Percentiles rank a stretch among this genome's conserved stretches.
Conservation (phyloP, 2,113 vertebrate species). For the Gracilinanus agilis region DNA sequence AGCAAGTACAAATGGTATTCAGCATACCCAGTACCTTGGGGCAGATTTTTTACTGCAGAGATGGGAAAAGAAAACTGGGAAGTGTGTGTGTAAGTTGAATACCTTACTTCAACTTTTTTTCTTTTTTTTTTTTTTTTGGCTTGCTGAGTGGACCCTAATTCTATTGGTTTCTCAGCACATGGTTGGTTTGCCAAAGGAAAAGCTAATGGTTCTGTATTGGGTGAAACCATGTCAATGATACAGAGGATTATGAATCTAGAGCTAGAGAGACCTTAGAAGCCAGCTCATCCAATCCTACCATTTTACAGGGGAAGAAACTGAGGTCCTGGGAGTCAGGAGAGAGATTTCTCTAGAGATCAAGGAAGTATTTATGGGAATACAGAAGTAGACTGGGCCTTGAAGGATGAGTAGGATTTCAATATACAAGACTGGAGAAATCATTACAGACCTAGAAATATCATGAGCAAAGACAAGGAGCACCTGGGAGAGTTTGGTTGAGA, state of each 20-base stretch:
- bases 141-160: neutral
- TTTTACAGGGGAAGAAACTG: neutral
- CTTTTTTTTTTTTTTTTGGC: neutral
- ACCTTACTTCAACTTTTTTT: neutral
- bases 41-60: constrained; percentile 14
- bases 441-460: neutral
- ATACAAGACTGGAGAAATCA: neutral
- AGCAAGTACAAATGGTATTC: neutral
- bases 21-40: neutral
- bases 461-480: neutral
- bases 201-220: constrained; percentile 39
- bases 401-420: neutral
- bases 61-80: neutral
- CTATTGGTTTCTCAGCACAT: neutral
- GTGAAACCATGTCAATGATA: neutral
- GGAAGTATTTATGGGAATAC: neutral
- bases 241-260: neutral
- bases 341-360: neutral
- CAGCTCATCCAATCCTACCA: neutral
- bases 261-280: neutral
- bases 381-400: neutral
- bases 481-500: neutral
- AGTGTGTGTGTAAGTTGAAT: neutral
- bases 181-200: constrained; percentile 11
- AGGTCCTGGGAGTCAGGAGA: neutral